Percentiles rank a stretch among this genome's conserved stretches.
These are phyloP conservation scores for Lasioglossum baleicum DNA, from an alignment of 1,140 invertebrate genomes.

Conservation along the genomic window DNA sequence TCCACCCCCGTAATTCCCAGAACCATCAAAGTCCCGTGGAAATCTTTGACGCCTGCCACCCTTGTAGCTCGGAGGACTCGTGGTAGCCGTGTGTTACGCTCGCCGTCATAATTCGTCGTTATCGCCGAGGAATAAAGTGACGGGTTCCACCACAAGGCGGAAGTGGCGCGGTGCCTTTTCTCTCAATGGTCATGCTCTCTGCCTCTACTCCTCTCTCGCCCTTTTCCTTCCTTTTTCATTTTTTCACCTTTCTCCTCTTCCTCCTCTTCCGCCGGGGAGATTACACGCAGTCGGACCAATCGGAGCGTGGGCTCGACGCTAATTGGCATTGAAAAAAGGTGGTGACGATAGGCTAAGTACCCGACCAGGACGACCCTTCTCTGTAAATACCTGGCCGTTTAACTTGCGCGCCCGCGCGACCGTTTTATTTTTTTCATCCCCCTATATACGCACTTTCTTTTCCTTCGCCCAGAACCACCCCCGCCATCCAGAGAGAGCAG, in stretches of 20 bases:
- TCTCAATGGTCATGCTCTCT: constrained; percentile 20
- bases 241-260: background rate
- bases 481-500: too few relatives aligned
- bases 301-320: constrained; percentile 61
- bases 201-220: background rate
- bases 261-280: background rate
- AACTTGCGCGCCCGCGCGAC: constrained; percentile 12
- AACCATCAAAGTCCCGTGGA: background rate
- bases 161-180: constrained; percentile 20
- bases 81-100: too few relatives aligned
- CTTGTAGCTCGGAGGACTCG: too few relatives aligned
- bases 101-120: constrained; percentile 25
- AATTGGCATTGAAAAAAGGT: constrained; percentile 79
- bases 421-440: background rate
- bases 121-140: constrained; percentile 35
- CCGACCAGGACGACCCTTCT: constrained; percentile 41
- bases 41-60: constrained; percentile 1
- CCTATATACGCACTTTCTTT: constrained; percentile 9
- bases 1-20: too few relatives aligned
- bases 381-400: constrained; percentile 31
- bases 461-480: constrained; percentile 2
- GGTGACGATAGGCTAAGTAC: constrained; percentile 72
- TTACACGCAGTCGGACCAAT: constrained; percentile 55
- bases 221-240: background rate
- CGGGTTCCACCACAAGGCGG: constrained; percentile 12